Conservation (phyloP, 2,797 vertebrate genomes). For the Neoniphon sammara region DNA sequence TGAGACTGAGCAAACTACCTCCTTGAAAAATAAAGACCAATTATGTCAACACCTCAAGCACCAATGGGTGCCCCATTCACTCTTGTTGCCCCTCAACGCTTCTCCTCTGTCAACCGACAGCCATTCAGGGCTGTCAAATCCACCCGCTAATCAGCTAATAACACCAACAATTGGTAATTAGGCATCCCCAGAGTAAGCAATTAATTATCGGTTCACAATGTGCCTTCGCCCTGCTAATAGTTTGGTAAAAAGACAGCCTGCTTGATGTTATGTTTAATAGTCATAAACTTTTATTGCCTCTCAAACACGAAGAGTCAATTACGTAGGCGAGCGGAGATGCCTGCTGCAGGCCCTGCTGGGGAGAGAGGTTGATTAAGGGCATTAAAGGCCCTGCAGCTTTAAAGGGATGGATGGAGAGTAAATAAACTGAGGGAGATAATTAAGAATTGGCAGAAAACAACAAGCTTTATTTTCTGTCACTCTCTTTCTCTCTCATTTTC, state of each 20-base stretch:
- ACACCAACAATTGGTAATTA: conserved; percentile 83
- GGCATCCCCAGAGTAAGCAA: conserved; percentile 80
- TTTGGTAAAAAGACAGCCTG: conserved; percentile 75
- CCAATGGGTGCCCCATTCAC: conserved; percentile 40
- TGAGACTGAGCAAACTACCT: conserved; percentile 21
- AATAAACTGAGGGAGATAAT: conserved; percentile 79
- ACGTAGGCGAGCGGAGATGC: conserved; percentile 78
- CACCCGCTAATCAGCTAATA: conserved; percentile 80
- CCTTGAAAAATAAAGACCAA: conserved; percentile 64
- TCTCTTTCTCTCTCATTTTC: conserved; percentile 6
- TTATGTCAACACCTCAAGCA: conserved; percentile 62
- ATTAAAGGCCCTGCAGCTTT: conserved; percentile 77
- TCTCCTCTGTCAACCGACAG: conserved; percentile 66
- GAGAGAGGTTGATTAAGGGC: conserved; percentile 81
- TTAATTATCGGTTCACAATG: conserved; percentile 81
- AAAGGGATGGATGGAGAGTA: conserved; percentile 73
- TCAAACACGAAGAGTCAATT: conserved; percentile 84
- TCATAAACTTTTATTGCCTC: conserved; percentile 85
- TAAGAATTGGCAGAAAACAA: conserved; percentile 71
- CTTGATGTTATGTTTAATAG: conserved; percentile 85
- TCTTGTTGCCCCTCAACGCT: neutral
- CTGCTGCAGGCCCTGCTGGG: conserved; percentile 65
- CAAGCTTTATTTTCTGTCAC: conserved; percentile 38
- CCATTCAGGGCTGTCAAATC: conserved; percentile 75
- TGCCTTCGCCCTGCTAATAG: conserved; percentile 77